These are phyloP conservation scores for Notechis scutatus DNA, from an alignment of 2,113 vertebrate species.

Conservation along the genomic window DNA sequence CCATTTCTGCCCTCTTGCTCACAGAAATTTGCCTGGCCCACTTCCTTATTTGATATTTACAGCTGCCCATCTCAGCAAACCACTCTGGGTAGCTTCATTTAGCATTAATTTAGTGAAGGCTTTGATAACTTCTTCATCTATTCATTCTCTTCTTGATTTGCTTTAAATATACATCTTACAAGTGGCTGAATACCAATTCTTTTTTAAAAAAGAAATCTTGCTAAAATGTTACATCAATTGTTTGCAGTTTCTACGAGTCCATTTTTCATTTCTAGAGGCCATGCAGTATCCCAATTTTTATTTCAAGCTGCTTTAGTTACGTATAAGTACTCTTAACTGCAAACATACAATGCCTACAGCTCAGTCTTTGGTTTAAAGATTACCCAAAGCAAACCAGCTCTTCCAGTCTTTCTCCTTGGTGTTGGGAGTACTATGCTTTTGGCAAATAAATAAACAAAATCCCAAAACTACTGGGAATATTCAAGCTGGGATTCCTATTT, in stretches of 20 bases:
- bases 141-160: background rate
- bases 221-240: background rate
- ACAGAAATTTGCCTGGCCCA: background rate
- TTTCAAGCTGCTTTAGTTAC: background rate
- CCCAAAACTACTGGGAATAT: constrained; percentile 1
- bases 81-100: background rate
- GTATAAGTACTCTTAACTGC: background rate
- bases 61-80: background rate
- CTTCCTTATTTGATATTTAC: background rate
- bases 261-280: background rate
- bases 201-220: background rate
- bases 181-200: background rate
- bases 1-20: background rate
- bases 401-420: constrained; percentile 12
- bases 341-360: background rate
- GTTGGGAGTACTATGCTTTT: constrained; percentile 17
- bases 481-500: constrained; percentile 31
- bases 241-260: background rate
- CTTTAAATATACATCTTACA: background rate
- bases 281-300: background rate
- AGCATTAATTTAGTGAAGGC: background rate
- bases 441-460: constrained; percentile 8
- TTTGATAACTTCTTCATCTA: background rate
- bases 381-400: background rate
- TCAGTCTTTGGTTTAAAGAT: background rate